Percentiles rank a stretch among this genome's conserved stretches.
Conservation (phyloP, 2,888 invertebrate genomes). For the Athalia cordata region DNA sequence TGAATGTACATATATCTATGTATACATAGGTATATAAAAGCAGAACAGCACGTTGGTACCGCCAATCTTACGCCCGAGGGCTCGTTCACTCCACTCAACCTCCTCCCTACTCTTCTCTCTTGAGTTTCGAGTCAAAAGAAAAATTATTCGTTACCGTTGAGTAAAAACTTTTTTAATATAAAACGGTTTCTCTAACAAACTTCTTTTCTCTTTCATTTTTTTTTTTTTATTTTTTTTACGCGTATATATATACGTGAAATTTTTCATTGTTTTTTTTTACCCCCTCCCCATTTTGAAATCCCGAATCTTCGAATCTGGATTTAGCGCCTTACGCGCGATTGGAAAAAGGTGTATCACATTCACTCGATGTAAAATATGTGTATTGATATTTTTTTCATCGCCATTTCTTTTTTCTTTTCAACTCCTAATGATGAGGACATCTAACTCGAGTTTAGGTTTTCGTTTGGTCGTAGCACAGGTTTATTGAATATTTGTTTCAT, state of each 20-base stretch:
- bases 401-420: too few relatives aligned
- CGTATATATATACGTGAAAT: not conserved
- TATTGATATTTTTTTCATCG: too few relatives aligned
- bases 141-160: constrained; percentile 27
- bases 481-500: too few relatives aligned
- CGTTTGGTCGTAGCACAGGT: too few relatives aligned
- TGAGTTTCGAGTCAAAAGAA: constrained; percentile 9
- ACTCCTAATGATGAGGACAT: too few relatives aligned
- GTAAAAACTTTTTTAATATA: constrained; percentile 40
- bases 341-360: not conserved
- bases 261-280: not conserved
- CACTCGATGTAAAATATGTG: not conserved
- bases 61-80: not conserved
- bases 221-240: too few relatives aligned
- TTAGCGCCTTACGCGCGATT: too few relatives aligned
- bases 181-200: constrained; percentile 2
- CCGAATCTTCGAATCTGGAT: too few relatives aligned
- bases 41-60: not conserved
- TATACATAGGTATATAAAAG: too few relatives aligned
- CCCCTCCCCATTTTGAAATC: not conserved
- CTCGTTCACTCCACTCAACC: not conserved
- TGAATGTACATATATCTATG: too few relatives aligned
- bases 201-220: not conserved
- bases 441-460: too few relatives aligned
- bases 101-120: not conserved